These are phyloP conservation scores for Drosophila fungiperda DNA, from an alignment of 2,888 invertebrate species.

Conservation along the genomic window DNA sequence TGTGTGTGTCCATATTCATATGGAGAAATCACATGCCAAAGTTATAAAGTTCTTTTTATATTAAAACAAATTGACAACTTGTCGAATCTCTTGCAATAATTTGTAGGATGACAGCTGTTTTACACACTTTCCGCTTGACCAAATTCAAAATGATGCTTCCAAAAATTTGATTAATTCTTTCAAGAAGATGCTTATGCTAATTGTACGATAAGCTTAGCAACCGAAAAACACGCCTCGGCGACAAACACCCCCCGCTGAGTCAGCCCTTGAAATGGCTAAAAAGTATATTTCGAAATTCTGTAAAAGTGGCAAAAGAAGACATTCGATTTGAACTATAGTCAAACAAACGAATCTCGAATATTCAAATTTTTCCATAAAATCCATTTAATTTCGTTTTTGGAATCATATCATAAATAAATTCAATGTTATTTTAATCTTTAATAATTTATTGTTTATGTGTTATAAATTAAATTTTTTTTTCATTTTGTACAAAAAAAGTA, in stretches of 20 bases:
- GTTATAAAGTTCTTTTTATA: not conserved
- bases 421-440: too few species aligned
- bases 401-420: too few species aligned
- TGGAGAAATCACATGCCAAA: not conserved
- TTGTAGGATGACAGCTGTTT: slow-evolving; percentile 2
- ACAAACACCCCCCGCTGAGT: too few species aligned
- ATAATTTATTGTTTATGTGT: too few species aligned
- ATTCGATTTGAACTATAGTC: too few species aligned
- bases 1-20: not conserved
- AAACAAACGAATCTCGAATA: too few species aligned
- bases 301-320: not conserved
- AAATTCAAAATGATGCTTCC: slow-evolving; percentile 3
- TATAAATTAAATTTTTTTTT: too few species aligned
- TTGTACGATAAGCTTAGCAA: slow-evolving; percentile 58
- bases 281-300: slow-evolving; percentile 5
- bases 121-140: not conserved
- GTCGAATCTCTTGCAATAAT: not conserved
- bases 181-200: slow-evolving; percentile 64
- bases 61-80: not conserved
- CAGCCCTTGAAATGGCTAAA: too few species aligned
- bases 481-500: not conserved
- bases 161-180: slow-evolving; percentile 41
- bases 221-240: too few species aligned
- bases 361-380: too few species aligned
- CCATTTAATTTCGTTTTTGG: too few species aligned